phyloP scores from a whole-genome alignment of 1,140 invertebrate species.

The Danaus plexippus region DNA sequence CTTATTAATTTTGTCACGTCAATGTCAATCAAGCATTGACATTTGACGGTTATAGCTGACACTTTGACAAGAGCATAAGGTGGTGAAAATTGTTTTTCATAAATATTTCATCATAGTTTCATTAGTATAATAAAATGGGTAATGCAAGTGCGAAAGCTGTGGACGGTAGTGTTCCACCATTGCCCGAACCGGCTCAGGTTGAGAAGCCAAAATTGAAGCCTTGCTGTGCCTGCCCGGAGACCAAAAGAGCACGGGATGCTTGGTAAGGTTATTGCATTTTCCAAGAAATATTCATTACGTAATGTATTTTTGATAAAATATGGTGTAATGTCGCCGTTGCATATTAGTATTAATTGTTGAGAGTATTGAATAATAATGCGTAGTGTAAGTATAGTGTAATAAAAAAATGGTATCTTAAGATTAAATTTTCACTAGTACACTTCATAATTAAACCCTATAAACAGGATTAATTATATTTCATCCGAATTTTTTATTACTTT shows the following conservation, averaged over 20 bases:
- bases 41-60: too few relatives aligned
- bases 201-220: conserved; percentile 87
- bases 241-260: conserved; percentile 89
- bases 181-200: conserved; percentile 37
- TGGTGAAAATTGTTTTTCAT: conserved; percentile 11
- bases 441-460: too few relatives aligned
- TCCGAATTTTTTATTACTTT: too few relatives aligned
- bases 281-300: neutral
- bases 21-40: conserved; percentile 11
- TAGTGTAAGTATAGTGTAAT: too few relatives aligned
- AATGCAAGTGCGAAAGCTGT: conserved; percentile 60
- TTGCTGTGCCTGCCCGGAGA: conserved; percentile 98
- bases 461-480: too few relatives aligned
- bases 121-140: conserved; percentile 36
- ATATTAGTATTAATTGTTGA: too few relatives aligned
- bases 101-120: conserved; percentile 27
- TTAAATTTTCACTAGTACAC: too few relatives aligned
- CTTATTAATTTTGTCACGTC: neutral
- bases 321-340: too few relatives aligned
- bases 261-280: conserved; percentile 79
- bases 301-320: too few relatives aligned
- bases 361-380: too few relatives aligned
- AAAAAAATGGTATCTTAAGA: too few relatives aligned
- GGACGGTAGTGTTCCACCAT: conserved; percentile 40
- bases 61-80: conserved; percentile 8